Conservation (phyloP, 2,888 invertebrate genomes). For the Amphipoea lucens region DNA sequence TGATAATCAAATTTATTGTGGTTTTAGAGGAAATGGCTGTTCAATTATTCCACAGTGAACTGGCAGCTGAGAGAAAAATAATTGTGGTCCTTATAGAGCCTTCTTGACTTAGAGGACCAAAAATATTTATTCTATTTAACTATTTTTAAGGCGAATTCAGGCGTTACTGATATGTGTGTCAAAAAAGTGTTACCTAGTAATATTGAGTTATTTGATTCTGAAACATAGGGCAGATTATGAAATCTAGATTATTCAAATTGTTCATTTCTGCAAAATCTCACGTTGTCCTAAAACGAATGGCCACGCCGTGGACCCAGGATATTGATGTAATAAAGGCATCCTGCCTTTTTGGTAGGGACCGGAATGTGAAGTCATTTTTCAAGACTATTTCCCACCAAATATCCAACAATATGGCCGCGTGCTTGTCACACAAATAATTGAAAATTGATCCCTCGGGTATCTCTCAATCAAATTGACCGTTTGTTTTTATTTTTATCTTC, state of each 20-base stretch:
- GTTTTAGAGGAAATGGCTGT: neutral
- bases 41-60: neutral
- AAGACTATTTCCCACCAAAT: constrained; percentile 67
- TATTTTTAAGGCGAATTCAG: neutral
- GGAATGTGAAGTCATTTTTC: constrained; percentile 71
- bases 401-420: constrained; percentile 63
- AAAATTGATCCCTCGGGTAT: constrained; percentile 67
- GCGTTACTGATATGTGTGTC: neutral
- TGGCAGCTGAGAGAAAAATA: neutral
- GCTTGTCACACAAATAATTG: constrained; percentile 69
- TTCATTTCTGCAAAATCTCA: neutral
- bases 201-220: neutral
- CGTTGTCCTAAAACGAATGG: constrained; percentile 56
- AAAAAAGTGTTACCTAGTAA: neutral
- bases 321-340: constrained; percentile 68
- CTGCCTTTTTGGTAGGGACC: constrained; percentile 57
- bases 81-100: neutral
- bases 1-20: constrained; percentile 17
- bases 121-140: neutral
- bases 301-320: constrained; percentile 59
- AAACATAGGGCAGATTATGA: neutral
- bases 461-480: constrained; percentile 64
- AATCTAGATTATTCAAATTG: constrained; percentile 37
- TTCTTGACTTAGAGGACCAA: neutral
- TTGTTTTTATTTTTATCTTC: constrained; percentile 59